These are phyloP conservation scores for Andrena haemorrhoa DNA, from an alignment of 2,888 invertebrate species.

Conservation along the genomic window DNA sequence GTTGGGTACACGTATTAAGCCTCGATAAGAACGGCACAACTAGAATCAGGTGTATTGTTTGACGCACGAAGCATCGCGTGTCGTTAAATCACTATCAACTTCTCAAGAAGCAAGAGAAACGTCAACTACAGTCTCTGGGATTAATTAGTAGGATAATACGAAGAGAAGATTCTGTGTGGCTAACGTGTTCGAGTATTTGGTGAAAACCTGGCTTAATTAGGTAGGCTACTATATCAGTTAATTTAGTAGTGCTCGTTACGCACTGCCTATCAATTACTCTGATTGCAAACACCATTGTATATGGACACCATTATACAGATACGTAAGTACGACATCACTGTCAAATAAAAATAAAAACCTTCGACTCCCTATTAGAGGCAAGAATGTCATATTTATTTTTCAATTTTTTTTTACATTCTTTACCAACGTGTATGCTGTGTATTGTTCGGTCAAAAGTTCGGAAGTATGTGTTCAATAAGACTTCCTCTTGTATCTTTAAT, in stretches of 20 bases:
- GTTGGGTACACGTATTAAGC: slow-evolving; percentile 52
- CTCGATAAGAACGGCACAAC: slow-evolving; percentile 43
- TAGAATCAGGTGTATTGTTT: slow-evolving; percentile 53
- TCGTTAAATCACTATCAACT: slow-evolving; percentile 53
- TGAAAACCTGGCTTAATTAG: neutral
- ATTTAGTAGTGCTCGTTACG: neutral
- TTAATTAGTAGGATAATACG: slow-evolving; percentile 45
- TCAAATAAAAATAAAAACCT: neutral
- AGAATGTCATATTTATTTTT: neutral
- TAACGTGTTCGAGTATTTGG: slow-evolving; percentile 8
- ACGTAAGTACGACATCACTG: neutral
- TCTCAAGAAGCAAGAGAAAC: slow-evolving; percentile 41
- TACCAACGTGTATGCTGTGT: no score
- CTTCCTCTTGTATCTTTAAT: no score
- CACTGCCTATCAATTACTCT: neutral
- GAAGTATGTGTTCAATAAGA: no score
- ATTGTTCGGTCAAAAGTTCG: no score
- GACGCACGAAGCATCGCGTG: slow-evolving; percentile 65
- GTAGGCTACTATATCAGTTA: neutral
- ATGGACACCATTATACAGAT: neutral
- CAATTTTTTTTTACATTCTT: no score
- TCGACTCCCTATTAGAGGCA: neutral
- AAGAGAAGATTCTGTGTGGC: neutral
- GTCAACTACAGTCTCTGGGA: slow-evolving; percentile 46
- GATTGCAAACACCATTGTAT: neutral